Percentiles rank a stretch among this genome's conserved stretches.
Conservation (phyloP, 2,888 invertebrate genomes). For the Labia minor region DNA sequence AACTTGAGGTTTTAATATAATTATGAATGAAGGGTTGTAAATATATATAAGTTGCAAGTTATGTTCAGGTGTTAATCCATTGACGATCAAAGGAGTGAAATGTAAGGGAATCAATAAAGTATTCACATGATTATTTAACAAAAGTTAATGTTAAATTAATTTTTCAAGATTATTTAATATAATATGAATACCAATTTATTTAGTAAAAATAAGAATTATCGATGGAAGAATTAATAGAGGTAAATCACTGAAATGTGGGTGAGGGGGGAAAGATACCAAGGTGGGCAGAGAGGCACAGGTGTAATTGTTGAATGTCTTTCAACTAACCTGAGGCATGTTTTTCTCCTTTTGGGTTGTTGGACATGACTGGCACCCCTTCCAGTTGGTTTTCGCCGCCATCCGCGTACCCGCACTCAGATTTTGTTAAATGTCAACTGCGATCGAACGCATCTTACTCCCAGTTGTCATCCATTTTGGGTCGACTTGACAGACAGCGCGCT, state of each 20-base stretch:
- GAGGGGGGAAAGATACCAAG: background rate
- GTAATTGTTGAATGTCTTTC: background rate
- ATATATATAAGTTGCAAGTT: too few species aligned
- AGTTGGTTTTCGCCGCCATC: conserved; percentile 21
- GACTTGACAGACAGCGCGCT: background rate
- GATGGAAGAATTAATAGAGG: too few species aligned
- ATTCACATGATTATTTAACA: background rate
- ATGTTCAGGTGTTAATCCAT: background rate
- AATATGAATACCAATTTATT: too few species aligned
- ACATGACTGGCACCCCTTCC: conserved; percentile 34
- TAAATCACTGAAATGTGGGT: too few species aligned
- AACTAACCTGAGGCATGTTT: conserved; percentile 39
- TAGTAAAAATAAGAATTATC: too few species aligned
- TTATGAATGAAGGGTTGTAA: too few species aligned
- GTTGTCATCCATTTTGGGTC: conserved; percentile 24
- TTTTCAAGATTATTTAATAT: too few species aligned
- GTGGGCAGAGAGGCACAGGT: background rate
- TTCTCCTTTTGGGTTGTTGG: conserved; percentile 38
- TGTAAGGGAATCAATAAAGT: background rate
- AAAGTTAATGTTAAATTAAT: too few species aligned
- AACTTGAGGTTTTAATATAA: too few species aligned
- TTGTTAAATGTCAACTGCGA: conserved; percentile 22
- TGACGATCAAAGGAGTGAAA: background rate
- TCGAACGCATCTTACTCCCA: conserved; percentile 16
- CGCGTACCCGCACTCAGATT: conserved; percentile 22